These are phyloP conservation scores for Mareca strepera DNA, from an alignment of 2,797 vertebrate species.

Conservation along the genomic window DNA sequence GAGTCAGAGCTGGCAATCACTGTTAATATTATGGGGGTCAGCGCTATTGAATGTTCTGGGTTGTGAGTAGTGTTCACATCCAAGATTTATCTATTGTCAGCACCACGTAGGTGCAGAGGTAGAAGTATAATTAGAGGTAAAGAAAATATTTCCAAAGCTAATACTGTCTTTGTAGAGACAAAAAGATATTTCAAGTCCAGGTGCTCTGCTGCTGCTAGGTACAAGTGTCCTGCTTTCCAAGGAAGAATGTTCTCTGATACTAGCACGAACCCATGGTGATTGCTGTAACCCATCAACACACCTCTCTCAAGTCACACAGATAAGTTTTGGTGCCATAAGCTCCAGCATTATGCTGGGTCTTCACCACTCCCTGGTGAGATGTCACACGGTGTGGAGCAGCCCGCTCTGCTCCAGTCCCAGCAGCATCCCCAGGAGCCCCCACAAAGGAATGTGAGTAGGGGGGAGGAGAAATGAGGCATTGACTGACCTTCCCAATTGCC, in stretches of 20 bases:
- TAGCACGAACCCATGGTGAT: neutral
- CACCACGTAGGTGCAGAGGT: neutral
- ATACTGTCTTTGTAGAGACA: neutral
- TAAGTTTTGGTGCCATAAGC: neutral
- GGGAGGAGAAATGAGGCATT: neutral
- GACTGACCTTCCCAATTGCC: neutral
- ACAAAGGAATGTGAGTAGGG: neutral
- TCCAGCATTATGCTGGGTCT: neutral
- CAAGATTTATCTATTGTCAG: neutral
- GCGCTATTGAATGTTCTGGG: neutral
- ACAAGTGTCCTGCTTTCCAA: neutral
- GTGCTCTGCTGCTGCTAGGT: neutral
- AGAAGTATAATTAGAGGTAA: neutral
- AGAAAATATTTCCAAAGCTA: neutral
- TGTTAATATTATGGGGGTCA: neutral
- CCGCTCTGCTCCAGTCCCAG: neutral
- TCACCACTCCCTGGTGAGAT: neutral
- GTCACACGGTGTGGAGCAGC: fast-evolving
- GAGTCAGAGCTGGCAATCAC: neutral
- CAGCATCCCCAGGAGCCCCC: neutral
- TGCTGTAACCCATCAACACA: neutral
- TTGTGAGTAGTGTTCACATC: neutral
- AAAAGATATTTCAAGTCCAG: neutral
- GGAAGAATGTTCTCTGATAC: neutral
- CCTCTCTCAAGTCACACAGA: neutral